Evolutionary conservation across 2,888 invertebrate species (phyloP).

Genomic region (Papilio protenor): DNA sequence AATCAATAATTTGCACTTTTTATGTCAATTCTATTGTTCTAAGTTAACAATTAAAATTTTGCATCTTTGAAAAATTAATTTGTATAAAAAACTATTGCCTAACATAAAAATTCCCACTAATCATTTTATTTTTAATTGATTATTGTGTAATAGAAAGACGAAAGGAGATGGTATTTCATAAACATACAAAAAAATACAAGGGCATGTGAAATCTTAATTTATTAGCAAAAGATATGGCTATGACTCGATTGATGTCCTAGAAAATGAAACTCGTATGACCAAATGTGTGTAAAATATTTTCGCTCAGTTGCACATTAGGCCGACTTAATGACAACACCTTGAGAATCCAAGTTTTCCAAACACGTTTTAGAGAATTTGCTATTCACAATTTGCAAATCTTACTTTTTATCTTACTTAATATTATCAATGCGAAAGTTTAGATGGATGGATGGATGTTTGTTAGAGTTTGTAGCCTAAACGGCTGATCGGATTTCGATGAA

Average conservation of each 20-base stretch:
- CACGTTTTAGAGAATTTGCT: constrained; percentile 16
- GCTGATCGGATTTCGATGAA: no score
- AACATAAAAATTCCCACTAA: neutral
- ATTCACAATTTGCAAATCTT: constrained; percentile 11
- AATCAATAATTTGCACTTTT: neutral
- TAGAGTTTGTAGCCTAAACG: no score
- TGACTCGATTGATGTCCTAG: constrained; percentile 18
- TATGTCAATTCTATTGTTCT: constrained; percentile 3
- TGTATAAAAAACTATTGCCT: neutral
- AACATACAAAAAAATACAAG: constrained; percentile 8
- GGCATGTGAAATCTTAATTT: constrained; percentile 22
- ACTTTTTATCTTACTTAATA: no score
- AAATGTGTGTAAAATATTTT: constrained; percentile 32
- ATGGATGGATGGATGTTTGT: no score
- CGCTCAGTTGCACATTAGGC: constrained; percentile 23
- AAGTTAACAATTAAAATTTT: neutral
- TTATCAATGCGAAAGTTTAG: no score
- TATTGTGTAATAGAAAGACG: constrained; percentile 11
- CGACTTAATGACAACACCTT: constrained; percentile 25
- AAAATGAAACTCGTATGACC: constrained; percentile 27
- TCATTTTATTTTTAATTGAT: neutral
- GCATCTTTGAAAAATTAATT: neutral
- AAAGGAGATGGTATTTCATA: neutral
- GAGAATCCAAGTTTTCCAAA: constrained; percentile 29
- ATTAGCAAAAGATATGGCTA: constrained; percentile 5